Evolutionary conservation across 2,888 invertebrate genomes (phyloP).

Genomic region (Erebia palarica): DNA sequence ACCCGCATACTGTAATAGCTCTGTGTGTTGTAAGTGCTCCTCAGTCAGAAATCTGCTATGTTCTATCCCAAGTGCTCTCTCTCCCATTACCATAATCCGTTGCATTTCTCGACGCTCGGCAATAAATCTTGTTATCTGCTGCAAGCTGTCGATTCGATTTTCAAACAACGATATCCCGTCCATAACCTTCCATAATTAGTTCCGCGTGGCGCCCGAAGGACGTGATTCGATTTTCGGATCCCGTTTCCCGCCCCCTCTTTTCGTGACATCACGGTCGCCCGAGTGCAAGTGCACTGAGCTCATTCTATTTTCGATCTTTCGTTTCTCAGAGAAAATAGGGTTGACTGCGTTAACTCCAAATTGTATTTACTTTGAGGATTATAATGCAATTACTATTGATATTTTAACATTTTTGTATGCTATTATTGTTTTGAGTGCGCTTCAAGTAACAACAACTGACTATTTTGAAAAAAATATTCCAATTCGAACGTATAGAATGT

Average conservation of each 20-base stretch:
- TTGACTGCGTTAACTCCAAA: neutral
- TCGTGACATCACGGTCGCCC: constrained; percentile 30
- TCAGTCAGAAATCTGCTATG: too few relatives aligned
- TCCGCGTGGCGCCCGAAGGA: neutral
- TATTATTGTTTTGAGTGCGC: too few relatives aligned
- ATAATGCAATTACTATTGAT: too few relatives aligned
- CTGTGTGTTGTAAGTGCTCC: too few relatives aligned
- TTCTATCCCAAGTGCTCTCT: too few relatives aligned
- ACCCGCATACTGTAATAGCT: neutral
- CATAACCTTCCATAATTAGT: constrained; percentile 25
- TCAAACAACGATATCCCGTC: neutral
- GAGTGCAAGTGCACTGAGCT: constrained; percentile 40
- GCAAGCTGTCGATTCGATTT: neutral
- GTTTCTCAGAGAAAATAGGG: constrained; percentile 31
- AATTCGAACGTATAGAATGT: too few relatives aligned
- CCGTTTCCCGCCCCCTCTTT: constrained; percentile 3
- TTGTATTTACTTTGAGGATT: neutral
- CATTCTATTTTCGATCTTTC: constrained; percentile 37
- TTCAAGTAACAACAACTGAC: too few relatives aligned
- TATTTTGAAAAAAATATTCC: too few relatives aligned
- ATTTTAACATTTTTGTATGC: too few relatives aligned
- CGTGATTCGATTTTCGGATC: constrained; percentile 27
- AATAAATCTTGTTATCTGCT: neutral
- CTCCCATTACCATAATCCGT: too few relatives aligned
- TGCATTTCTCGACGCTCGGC: neutral